Evolutionary conservation across 2,888 invertebrate species (phyloP).

Genomic region (Drosophila ustulata): DNA sequence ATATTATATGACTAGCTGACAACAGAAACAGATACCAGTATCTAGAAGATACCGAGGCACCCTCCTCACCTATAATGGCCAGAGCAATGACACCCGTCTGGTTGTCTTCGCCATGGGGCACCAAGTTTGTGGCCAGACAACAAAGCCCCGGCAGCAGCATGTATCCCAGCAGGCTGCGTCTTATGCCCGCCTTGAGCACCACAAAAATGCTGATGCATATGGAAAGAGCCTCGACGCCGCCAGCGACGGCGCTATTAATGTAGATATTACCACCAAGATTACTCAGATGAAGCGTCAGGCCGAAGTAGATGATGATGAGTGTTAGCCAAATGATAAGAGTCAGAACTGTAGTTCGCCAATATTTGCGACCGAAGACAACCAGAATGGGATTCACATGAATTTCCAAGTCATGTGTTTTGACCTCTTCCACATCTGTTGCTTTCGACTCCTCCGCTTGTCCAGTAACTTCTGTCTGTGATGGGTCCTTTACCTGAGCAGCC

Average conservation of each 20-base stretch:
- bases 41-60: neutral
- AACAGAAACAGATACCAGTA: neutral
- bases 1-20: constrained; percentile 2
- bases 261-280: constrained; percentile 91
- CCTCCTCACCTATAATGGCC: constrained; percentile 88
- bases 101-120: constrained; percentile 86
- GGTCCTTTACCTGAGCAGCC: constrained; percentile 76
- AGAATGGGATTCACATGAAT: constrained; percentile 86
- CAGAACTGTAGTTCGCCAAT: constrained; percentile 89
- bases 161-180: constrained; percentile 89
- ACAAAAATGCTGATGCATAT: constrained; percentile 90
- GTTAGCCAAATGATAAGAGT: constrained; percentile 90
- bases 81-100: constrained; percentile 88
- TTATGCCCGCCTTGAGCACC: constrained; percentile 89
- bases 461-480: constrained; percentile 26
- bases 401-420: constrained; percentile 65
- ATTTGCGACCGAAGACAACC: constrained; percentile 88
- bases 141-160: constrained; percentile 90
- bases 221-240: constrained; percentile 90
- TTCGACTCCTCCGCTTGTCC: constrained; percentile 7
- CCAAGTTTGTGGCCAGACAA: constrained; percentile 87
- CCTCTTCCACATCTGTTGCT: constrained; percentile 17
- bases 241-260: constrained; percentile 88
- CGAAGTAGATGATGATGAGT: constrained; percentile 92
- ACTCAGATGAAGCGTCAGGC: constrained; percentile 90